A percentile compares a stretch with the other conserved stretches of the same genome.
Conservation (phyloP, 2,113 vertebrate genomes). For the Nesoenas mayeri region DNA sequence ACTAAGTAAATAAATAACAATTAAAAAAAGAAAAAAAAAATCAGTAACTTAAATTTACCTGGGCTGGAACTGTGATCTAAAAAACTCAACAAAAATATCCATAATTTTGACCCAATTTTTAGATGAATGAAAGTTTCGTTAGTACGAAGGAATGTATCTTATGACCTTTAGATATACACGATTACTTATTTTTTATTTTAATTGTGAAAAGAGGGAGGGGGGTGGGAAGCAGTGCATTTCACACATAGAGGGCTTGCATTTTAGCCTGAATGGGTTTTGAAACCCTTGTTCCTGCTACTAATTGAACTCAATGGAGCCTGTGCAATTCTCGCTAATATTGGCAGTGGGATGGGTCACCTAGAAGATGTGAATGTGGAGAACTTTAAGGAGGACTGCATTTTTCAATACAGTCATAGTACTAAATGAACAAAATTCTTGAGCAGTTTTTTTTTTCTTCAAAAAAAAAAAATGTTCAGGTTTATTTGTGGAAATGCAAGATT, state of each 20-base stretch:
- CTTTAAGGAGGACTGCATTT: conserved; percentile 80
- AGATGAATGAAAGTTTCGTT: conserved; percentile 47
- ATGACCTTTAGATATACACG: conserved; percentile 35
- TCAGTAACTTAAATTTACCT: conserved; percentile 56
- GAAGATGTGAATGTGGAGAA: conserved; percentile 67
- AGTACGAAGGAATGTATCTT: conserved; percentile 63
- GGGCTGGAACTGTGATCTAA: conserved; percentile 50
- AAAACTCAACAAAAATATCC: not conserved
- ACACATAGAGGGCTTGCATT: conserved; percentile 52
- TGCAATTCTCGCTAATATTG: conserved; percentile 63
- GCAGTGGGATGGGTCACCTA: conserved; percentile 60
- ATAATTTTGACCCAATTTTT: conserved; percentile 50
- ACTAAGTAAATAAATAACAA: conserved; percentile 66
- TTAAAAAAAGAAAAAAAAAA: not conserved
- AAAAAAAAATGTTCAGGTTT: conserved; percentile 87
- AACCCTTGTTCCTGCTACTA: conserved; percentile 62
- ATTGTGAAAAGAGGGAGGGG: conserved; percentile 38
- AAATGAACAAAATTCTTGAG: conserved; percentile 83
- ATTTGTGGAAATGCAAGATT: conserved; percentile 99
- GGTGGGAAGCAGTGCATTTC: conserved; percentile 32
- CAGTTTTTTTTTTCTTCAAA: conserved; percentile 78
- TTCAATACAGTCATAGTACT: conserved; percentile 77
- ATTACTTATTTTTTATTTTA: conserved; percentile 27
- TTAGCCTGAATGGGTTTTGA: conserved; percentile 55
- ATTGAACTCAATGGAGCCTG: conserved; percentile 71